A percentile compares a stretch with the other conserved stretches of the same genome.
These are phyloP conservation scores for Anseranas semipalmata DNA, from an alignment of 2,113 vertebrate genomes.

Conservation along the genomic window DNA sequence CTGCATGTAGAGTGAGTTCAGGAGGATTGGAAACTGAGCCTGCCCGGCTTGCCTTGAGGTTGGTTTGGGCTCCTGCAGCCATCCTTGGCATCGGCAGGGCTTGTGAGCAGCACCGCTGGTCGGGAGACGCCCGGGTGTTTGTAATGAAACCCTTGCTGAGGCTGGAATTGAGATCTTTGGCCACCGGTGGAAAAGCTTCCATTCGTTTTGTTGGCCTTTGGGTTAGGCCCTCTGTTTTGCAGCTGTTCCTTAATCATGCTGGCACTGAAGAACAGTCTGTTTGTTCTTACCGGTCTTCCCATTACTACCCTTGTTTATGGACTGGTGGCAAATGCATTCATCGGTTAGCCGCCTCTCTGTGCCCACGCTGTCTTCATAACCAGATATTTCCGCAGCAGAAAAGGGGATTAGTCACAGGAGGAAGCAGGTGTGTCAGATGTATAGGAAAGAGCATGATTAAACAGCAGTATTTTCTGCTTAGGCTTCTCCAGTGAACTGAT, in stretches of 20 bases:
- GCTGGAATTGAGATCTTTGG: not conserved
- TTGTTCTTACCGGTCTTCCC: not conserved
- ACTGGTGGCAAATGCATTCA: not conserved
- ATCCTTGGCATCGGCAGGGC: not conserved
- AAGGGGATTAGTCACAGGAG: conserved; percentile 56
- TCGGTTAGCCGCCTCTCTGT: not conserved
- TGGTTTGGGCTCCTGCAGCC: not conserved
- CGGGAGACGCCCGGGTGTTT: not conserved
- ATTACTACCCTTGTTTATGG: not conserved
- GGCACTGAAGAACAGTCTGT: not conserved
- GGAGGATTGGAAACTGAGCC: not conserved
- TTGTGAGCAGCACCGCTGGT: not conserved
- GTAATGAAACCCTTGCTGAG: not conserved
- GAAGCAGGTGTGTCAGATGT: conserved; percentile 47
- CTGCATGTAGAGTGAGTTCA: not conserved
- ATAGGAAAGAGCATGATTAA: conserved; percentile 16
- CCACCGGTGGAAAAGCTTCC: not conserved
- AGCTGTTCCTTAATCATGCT: conserved; percentile 17
- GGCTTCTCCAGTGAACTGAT: not conserved
- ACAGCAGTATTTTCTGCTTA: conserved; percentile 29
- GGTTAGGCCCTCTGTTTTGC: not conserved
- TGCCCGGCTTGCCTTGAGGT: not conserved
- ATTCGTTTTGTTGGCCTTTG: not conserved
- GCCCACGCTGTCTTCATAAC: conserved; percentile 9
- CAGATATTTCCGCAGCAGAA: conserved; percentile 37